phyloP scores from a whole-genome alignment of 2,888 invertebrate genomes.

The Hirtodrosophila duncani region DNA sequence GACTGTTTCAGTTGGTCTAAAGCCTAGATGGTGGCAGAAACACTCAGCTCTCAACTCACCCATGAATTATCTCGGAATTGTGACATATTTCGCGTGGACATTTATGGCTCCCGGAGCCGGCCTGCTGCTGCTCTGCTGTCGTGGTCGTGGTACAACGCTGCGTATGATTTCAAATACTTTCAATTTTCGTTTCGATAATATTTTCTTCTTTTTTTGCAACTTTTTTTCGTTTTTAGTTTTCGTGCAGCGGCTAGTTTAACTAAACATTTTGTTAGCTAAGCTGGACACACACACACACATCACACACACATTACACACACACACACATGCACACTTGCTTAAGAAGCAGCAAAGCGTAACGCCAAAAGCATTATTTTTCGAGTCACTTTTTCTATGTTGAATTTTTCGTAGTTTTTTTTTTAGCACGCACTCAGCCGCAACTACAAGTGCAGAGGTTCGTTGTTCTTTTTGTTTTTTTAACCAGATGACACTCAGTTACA shows the following conservation, averaged over 20 bases:
- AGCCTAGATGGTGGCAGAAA: slow-evolving; percentile 2
- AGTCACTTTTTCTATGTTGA: slow-evolving; percentile 3
- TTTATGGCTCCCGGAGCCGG: slow-evolving; percentile 9
- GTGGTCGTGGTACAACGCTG: slow-evolving; percentile 14
- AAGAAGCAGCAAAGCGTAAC: slow-evolving; percentile 62
- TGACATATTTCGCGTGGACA: slow-evolving; percentile 67
- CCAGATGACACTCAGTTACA: slow-evolving; percentile 9
- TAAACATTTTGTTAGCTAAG: slow-evolving; percentile 62
- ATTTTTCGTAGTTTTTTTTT: slow-evolving; percentile 18
- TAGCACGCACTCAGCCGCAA: slow-evolving; percentile 32
- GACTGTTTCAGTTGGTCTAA: neutral
- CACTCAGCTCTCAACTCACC: slow-evolving; percentile 64
- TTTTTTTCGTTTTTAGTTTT: slow-evolving; percentile 12
- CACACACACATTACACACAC: slow-evolving; percentile 3
- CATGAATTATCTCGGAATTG: slow-evolving; percentile 77
- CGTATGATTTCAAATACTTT: slow-evolving; percentile 32
- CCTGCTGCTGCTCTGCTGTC: slow-evolving; percentile 13
- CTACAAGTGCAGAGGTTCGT: slow-evolving; percentile 31
- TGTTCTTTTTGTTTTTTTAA: slow-evolving; percentile 2
- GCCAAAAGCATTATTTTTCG: slow-evolving; percentile 45
- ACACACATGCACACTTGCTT: neutral
- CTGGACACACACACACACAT: slow-evolving; percentile 22
- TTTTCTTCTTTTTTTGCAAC: neutral
- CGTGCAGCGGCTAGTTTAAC: slow-evolving; percentile 44
- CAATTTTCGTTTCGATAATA: slow-evolving; percentile 43